These are phyloP conservation scores for Epinotia bilunana DNA, from an alignment of 2,888 invertebrate species.

Conservation along the genomic window DNA sequence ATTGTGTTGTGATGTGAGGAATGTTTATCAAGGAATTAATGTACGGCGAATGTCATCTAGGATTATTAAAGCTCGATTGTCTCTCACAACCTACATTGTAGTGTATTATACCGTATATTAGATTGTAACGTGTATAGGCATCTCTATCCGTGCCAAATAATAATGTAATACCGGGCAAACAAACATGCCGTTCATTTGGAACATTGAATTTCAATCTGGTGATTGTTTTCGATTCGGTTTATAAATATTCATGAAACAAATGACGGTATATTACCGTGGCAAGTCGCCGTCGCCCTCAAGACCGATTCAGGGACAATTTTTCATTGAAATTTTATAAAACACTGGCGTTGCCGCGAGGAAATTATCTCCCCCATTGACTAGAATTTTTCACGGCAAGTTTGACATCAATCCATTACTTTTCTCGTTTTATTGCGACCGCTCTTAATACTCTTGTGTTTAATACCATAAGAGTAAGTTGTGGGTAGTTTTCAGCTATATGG, in stretches of 20 bases:
- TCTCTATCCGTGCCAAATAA: conserved; percentile 35
- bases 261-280: conserved; percentile 68
- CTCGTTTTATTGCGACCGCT: conserved; percentile 74
- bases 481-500: not conserved
- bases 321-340: conserved; percentile 76
- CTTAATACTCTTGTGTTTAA: conserved; percentile 53
- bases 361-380: conserved; percentile 82
- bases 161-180: conserved; percentile 47
- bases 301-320: conserved; percentile 66
- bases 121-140: conserved; percentile 18
- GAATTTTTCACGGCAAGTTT: conserved; percentile 82
- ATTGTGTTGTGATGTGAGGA: conserved; percentile 45
- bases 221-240: conserved; percentile 73
- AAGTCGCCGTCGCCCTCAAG: conserved; percentile 63
- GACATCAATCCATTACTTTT: conserved; percentile 81
- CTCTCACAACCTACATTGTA: conserved; percentile 43
- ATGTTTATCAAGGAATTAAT: conserved; percentile 46
- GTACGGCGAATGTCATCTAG: conserved; percentile 44
- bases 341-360: conserved; percentile 70
- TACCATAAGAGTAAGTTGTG: conserved; percentile 6
- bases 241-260: conserved; percentile 81
- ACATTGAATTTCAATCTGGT: conserved; percentile 65
- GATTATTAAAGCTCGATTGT: conserved; percentile 45
- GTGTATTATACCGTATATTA: conserved; percentile 42
- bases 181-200: conserved; percentile 60